A percentile compares a stretch with the other conserved stretches of the same genome.
Conservation (phyloP, 2,888 invertebrate species). For the Eupithecia centaureata region DNA sequence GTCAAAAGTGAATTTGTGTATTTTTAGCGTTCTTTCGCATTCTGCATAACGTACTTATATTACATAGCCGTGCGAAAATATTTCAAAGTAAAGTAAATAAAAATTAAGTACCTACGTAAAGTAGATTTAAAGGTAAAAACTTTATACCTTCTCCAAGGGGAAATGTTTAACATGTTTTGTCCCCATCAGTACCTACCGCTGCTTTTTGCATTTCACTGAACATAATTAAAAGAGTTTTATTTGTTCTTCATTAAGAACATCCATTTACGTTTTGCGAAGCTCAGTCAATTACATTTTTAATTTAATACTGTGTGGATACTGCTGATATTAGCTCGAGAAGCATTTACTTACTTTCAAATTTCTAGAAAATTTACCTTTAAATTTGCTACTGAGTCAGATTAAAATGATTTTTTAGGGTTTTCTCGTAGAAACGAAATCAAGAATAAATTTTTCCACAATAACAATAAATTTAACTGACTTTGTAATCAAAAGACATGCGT, state of each 20-base stretch:
- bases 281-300: background rate
- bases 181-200: slow-evolving; percentile 16
- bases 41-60: background rate
- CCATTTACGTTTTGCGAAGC: background rate
- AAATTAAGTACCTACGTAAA: too few relatives aligned
- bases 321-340: background rate
- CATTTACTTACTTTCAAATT: background rate
- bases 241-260: slow-evolving; percentile 9
- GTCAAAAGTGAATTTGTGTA: background rate
- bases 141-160: too few relatives aligned
- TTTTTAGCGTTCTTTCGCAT: background rate
- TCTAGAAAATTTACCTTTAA: background rate
- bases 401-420: background rate
- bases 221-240: slow-evolving; percentile 16
- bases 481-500: background rate
- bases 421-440: background rate
- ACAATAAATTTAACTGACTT: background rate
- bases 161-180: background rate
- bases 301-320: background rate
- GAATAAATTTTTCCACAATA: background rate
- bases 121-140: too few relatives aligned
- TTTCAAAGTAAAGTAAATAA: too few relatives aligned
- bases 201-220: slow-evolving; percentile 22
- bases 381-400: background rate
- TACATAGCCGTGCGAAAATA: too few relatives aligned